phyloP scores from a whole-genome alignment of 2,113 vertebrate species.

The Loxodonta africana region DNA sequence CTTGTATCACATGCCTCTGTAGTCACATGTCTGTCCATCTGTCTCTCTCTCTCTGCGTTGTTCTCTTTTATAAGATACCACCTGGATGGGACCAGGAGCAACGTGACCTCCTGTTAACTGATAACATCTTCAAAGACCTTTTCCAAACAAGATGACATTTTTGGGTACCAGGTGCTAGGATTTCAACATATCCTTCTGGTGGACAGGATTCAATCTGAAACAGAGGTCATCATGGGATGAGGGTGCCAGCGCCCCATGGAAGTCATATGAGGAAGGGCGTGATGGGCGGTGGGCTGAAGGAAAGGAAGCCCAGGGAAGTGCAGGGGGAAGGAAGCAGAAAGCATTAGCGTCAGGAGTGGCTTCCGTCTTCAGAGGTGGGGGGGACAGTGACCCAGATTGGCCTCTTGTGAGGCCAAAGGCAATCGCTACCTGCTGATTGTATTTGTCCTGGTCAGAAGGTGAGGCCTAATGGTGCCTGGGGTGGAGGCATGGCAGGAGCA shows the following conservation, averaged over 20 bases:
- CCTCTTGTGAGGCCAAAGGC: neutral
- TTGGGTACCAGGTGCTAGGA: neutral
- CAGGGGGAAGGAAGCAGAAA: neutral
- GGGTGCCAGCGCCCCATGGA: neutral
- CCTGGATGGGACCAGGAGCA: neutral
- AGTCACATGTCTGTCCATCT: neutral
- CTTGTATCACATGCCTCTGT: neutral
- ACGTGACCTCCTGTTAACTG: neutral
- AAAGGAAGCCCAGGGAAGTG: neutral
- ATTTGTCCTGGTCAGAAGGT: neutral
- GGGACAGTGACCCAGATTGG: neutral
- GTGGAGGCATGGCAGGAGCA: neutral
- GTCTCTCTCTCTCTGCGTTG: neutral
- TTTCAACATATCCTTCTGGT: neutral
- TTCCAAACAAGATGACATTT: neutral
- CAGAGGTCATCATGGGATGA: neutral
- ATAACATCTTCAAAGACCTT: neutral
- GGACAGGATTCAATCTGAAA: neutral
- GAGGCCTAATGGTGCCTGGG: neutral
- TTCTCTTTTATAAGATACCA: neutral
- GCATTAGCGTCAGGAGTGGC: neutral
- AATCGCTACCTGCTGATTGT: neutral
- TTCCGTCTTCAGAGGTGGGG: neutral
- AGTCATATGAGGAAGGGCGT: neutral
- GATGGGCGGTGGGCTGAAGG: neutral